These are phyloP conservation scores for Elephas maximus DNA, from an alignment of 2,113 vertebrate genomes.

Conservation along the genomic window DNA sequence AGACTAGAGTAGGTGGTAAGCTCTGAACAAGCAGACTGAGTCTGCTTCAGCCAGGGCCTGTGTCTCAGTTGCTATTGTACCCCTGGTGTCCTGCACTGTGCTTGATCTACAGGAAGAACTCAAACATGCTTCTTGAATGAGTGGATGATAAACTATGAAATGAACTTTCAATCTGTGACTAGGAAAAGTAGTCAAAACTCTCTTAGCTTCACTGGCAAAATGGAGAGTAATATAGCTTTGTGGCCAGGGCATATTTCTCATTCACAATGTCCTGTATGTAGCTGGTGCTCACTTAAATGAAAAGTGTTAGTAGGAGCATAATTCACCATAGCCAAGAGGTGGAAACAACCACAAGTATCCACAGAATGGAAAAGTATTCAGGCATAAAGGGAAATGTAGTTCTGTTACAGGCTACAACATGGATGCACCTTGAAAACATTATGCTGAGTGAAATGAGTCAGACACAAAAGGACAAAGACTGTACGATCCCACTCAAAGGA, in stretches of 20 bases:
- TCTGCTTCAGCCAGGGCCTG: background rate
- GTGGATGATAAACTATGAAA: background rate
- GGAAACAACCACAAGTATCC: background rate
- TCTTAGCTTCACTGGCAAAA: background rate
- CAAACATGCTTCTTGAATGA: background rate
- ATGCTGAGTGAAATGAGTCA: background rate
- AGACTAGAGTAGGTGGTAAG: background rate
- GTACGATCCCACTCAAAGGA: background rate
- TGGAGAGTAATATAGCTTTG: background rate
- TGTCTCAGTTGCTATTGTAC: background rate
- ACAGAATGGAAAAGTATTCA: background rate
- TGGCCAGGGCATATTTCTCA: background rate
- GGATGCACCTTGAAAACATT: background rate
- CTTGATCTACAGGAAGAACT: background rate
- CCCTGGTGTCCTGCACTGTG: background rate
- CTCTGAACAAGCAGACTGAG: background rate
- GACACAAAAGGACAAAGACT: background rate
- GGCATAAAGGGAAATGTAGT: background rate
- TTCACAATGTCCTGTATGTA: background rate
- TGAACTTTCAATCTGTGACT: background rate
- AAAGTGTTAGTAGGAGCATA: background rate
- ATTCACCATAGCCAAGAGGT: background rate
- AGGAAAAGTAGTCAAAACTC: background rate
- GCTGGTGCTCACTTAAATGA: background rate
- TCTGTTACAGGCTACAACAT: background rate